Evolutionary conservation across 2,797 vertebrate genomes (phyloP).

Genomic region (Phylloscopus collybita): DNA sequence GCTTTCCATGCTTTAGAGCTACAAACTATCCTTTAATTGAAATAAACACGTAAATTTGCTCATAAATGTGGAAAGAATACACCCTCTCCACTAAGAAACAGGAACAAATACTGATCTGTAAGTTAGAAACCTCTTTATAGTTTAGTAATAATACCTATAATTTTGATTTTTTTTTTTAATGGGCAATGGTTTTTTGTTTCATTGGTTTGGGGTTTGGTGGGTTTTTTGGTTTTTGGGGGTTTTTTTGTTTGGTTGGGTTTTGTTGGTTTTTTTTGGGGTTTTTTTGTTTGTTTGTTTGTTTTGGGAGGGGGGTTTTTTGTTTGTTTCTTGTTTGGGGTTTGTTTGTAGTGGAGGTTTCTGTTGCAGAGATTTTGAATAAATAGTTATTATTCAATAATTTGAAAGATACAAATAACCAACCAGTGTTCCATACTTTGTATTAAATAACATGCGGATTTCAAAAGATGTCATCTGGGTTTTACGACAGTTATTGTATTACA

Average conservation of each 20-base stretch:
- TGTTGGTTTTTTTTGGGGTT: neutral
- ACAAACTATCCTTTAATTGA: conserved; percentile 13
- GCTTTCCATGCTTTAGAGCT: neutral
- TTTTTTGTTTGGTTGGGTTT: too few species aligned
- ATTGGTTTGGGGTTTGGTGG: neutral
- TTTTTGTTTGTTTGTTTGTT: too few species aligned
- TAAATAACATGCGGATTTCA: neutral
- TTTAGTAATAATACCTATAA: neutral
- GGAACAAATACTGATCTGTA: neutral
- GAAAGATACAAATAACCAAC: neutral
- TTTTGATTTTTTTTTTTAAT: neutral
- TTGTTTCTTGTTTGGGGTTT: too few species aligned
- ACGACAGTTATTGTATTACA: neutral
- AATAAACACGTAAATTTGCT: conserved; percentile 21
- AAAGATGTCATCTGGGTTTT: neutral
- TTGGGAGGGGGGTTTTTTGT: too few species aligned
- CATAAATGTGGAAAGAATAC: conserved; percentile 2
- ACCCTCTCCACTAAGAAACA: neutral
- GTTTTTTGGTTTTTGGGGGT: neutral
- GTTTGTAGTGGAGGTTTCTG: neutral
- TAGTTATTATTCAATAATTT: neutral
- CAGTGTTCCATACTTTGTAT: neutral
- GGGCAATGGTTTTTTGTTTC: neutral
- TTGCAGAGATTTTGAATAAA: neutral
- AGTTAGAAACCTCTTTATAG: neutral